Evolutionary conservation across 2,797 vertebrate genomes (phyloP).

Genomic region (Sebastes iracundus): DNA sequence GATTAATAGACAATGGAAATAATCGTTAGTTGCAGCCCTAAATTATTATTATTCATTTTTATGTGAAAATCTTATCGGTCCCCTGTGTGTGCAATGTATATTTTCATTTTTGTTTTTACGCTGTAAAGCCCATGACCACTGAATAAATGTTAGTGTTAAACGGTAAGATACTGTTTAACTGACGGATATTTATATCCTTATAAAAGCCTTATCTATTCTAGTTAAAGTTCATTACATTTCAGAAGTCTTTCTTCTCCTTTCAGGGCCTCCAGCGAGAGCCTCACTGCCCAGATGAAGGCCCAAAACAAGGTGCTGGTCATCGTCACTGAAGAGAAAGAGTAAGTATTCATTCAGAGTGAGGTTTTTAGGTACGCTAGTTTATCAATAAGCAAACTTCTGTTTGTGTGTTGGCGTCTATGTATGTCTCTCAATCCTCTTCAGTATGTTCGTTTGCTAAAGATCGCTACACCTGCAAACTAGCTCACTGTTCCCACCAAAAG

Average conservation of each 20-base stretch:
- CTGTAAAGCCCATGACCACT: background rate
- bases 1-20: background rate
- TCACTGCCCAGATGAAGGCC: constrained; percentile 62
- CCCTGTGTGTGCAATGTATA: background rate
- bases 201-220: background rate
- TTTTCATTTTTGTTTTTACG: background rate
- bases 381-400: background rate
- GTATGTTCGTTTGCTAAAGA: constrained; percentile 1
- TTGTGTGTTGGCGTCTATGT: background rate
- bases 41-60: background rate
- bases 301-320: constrained; percentile 70
- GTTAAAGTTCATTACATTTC: background rate
- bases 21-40: background rate
- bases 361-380: background rate
- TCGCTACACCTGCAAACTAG: constrained; percentile 31
- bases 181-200: background rate
- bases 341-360: constrained; percentile 25
- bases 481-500: constrained; percentile 18
- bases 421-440: background rate
- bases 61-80: accelerated
- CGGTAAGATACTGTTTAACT: background rate
- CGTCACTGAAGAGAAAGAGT: constrained; percentile 74
- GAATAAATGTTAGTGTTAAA: background rate
- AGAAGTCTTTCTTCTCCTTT: background rate
- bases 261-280: constrained; percentile 67